These are phyloP conservation scores for Noctua janthina DNA, from an alignment of 2,888 invertebrate species.

Conservation along the genomic window DNA sequence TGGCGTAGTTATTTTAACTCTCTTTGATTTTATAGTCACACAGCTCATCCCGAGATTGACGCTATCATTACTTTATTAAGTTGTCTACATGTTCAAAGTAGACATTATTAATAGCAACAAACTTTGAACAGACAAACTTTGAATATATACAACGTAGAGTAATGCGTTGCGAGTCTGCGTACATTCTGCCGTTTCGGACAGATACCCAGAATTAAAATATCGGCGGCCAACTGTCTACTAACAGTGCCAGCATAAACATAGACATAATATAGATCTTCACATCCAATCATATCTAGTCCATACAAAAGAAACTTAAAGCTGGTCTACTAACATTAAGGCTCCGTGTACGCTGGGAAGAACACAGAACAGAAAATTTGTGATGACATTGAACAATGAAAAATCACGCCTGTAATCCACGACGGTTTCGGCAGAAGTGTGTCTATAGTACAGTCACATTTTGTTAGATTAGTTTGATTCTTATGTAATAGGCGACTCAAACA, in stretches of 20 bases:
- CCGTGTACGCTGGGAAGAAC: too few relatives aligned
- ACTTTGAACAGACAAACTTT: neutral
- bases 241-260: constrained; percentile 30
- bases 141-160: neutral
- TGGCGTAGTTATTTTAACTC: neutral
- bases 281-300: neutral
- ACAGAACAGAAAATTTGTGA: neutral
- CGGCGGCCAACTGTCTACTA: constrained; percentile 39
- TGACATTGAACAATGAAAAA: neutral
- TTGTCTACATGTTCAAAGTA: neutral
- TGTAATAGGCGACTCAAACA: neutral
- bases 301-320: neutral
- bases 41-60: neutral
- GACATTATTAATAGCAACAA: neutral
- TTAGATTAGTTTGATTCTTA: neutral
- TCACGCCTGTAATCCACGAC: neutral
- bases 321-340: neutral
- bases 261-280: neutral
- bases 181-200: neutral
- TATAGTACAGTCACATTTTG: neutral
- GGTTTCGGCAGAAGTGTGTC: too few relatives aligned
- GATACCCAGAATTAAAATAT: constrained; percentile 14
- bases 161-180: neutral
- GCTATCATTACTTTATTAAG: neutral
- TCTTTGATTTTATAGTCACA: neutral